Evolutionary conservation across 1,140 invertebrate species (phyloP), one percentile per base, ranked within the genome.

Genomic region (Drosophila parabipectinata): DNA sequence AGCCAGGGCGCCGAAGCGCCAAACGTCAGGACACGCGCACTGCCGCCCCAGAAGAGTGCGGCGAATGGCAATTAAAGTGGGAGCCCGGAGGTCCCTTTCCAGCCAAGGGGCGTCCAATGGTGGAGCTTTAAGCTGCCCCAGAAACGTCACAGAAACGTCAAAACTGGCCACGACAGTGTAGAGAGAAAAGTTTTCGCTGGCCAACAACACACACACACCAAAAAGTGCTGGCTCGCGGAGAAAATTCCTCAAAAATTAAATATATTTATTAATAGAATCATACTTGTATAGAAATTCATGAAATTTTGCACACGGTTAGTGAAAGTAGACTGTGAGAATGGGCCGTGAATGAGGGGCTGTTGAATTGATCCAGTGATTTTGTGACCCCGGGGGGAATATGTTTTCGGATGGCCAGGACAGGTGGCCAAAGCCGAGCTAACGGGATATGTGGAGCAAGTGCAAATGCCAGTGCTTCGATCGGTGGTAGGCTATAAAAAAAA

Each of bases 141-240:
- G 78, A 85, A 87, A 81, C 50, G 83, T 82, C 74, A 82, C 48
- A 39, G 47, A 85, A 75, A 78, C 44, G 73, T 63, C 72, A 73
- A 56, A 75, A 34, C 54, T 47, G 55, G 62, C 50, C 78, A 85
- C 74, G 74, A 51, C 74, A 82, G 82, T 85, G 80, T 85, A 85
- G 74, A 85, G 69, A 85, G 82, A 85, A 87, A 87, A 78, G 74
- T 82, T 78, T 84, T 83, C 61, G 61, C 59, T 73, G 62, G 60
- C 79, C 52, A 58, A 48, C 50, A 69, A 48, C 68, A 82, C 54
- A 76, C 80, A 72, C 60, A 75, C 74, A 63, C 59, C 45, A 34
- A 75, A 71, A 56, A 60, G 53, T 53, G 58, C 54, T 37, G 56
- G 44, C 62, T 72, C 72, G 47, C 72, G 55, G 28, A 32, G 30